These are phyloP conservation scores for Oryzias melastigma DNA, from an alignment of 2,113 vertebrate species.

Conservation along the genomic window DNA sequence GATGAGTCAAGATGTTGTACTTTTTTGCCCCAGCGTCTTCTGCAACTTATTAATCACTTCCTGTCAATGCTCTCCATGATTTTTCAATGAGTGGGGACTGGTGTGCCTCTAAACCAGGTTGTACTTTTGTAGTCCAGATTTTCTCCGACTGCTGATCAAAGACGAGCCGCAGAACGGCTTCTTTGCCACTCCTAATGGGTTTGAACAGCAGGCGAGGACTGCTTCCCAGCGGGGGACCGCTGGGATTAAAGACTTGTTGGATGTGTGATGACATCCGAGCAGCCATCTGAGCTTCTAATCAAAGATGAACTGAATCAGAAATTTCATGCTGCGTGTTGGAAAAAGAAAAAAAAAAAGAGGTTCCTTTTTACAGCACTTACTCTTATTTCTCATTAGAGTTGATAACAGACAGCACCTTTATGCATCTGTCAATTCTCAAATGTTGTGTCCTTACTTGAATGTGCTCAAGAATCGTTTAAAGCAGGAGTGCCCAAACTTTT, in stretches of 20 bases:
- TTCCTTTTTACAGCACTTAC: slow-evolving; percentile 19
- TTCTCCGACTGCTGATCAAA: slow-evolving; percentile 2
- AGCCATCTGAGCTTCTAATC: slow-evolving; percentile 19
- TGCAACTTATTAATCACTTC: slow-evolving; percentile 17
- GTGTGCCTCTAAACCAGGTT: neutral
- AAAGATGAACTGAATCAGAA: slow-evolving; percentile 16
- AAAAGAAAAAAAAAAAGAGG: neutral
- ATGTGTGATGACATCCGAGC: slow-evolving; percentile 14
- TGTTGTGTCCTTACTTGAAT: no score
- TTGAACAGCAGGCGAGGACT: slow-evolving; percentile 33
- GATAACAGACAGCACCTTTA: slow-evolving; percentile 2
- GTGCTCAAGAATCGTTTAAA: no score
- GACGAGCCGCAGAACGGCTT: slow-evolving; percentile 23
- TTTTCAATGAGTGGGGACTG: neutral
- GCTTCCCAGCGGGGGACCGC: slow-evolving; percentile 28
- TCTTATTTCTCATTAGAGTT: slow-evolving; percentile 11
- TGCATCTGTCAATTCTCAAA: neutral
- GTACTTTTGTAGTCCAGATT: neutral
- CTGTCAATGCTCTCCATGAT: neutral
- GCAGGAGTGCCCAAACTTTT: no score
- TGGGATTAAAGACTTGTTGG: slow-evolving; percentile 47
- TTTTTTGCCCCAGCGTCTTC: slow-evolving; percentile 11
- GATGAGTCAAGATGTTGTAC: slow-evolving; percentile 15
- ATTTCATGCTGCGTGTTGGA: slow-evolving; percentile 10
- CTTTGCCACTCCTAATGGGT: slow-evolving; percentile 29